A percentile compares a stretch with the other conserved stretches of the same genome.
These are phyloP conservation scores for Actenoides hombroni DNA, from an alignment of 2,113 vertebrate species.

Conservation along the genomic window DNA sequence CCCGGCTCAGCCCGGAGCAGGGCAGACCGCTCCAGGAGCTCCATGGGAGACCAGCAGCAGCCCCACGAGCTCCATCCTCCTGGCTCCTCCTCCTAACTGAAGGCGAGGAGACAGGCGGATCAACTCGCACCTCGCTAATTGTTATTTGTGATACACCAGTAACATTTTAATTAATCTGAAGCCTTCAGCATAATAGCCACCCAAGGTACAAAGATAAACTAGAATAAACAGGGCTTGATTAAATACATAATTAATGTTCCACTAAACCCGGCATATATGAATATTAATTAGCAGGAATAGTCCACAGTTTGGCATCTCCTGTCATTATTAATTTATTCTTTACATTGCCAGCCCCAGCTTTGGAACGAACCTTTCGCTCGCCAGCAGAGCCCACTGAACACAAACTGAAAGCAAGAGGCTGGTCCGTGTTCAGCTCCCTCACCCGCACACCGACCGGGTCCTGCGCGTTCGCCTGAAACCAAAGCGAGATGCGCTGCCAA, in stretches of 20 bases:
- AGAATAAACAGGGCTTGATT: slow-evolving; percentile 71
- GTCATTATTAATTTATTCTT: slow-evolving; percentile 60
- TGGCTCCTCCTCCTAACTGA: neutral
- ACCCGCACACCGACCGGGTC: neutral
- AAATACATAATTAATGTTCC: slow-evolving; percentile 75
- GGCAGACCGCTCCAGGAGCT: neutral
- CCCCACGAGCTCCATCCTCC: neutral
- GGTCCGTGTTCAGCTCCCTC: neutral
- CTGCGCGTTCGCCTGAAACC: neutral
- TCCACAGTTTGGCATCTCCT: slow-evolving; percentile 13
- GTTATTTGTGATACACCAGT: slow-evolving; percentile 65
- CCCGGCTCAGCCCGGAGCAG: fast-evolving
- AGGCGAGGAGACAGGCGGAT: neutral
- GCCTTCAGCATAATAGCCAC: slow-evolving; percentile 57
- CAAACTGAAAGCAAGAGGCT: neutral
- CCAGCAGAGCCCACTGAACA: neutral
- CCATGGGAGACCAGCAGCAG: fast-evolving
- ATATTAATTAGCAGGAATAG: slow-evolving; percentile 58
- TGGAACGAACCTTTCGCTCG: neutral
- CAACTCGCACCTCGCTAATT: slow-evolving; percentile 52
- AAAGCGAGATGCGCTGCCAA: neutral
- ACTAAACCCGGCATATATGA: slow-evolving; percentile 48
- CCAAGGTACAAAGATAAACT: slow-evolving; percentile 58
- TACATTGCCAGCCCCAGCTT: neutral
- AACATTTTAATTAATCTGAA: slow-evolving; percentile 72